These are phyloP conservation scores for Neodiprion pinetum DNA, from an alignment of 1,140 invertebrate genomes.

Conservation along the genomic window DNA sequence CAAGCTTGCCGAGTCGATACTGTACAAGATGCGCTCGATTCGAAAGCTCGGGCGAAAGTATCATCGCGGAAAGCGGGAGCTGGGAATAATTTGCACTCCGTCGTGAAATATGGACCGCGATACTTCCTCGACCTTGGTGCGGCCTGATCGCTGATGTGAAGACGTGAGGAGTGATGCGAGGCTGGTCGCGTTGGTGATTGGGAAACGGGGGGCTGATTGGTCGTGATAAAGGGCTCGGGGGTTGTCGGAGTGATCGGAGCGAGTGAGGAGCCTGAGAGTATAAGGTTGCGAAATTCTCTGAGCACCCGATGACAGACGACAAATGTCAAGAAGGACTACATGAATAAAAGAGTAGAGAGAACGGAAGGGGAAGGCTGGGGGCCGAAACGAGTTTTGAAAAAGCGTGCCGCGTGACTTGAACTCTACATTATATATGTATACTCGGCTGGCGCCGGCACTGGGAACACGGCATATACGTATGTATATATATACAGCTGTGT, in stretches of 20 bases:
- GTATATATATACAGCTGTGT: too few relatives aligned
- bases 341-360: background rate
- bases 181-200: background rate
- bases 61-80: background rate
- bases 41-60: too few relatives aligned
- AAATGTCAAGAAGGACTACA: background rate
- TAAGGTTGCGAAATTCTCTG: background rate
- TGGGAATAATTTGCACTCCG: background rate
- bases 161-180: background rate
- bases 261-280: background rate
- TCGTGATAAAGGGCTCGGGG: background rate
- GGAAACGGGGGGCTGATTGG: background rate
- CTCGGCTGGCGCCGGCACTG: too few relatives aligned
- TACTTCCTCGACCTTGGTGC: background rate
- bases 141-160: slow-evolving; percentile 6
- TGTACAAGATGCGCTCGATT: too few relatives aligned
- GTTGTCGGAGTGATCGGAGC: background rate
- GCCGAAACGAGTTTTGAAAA: too few relatives aligned
- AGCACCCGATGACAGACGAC: background rate
- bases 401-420: too few relatives aligned
- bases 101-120: background rate
- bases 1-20: too few relatives aligned
- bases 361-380: too few relatives aligned
- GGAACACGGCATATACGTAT: too few relatives aligned
- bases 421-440: too few relatives aligned